Conservation (phyloP, 2,797 vertebrate genomes). For the Oreochromis grahami region DNA sequence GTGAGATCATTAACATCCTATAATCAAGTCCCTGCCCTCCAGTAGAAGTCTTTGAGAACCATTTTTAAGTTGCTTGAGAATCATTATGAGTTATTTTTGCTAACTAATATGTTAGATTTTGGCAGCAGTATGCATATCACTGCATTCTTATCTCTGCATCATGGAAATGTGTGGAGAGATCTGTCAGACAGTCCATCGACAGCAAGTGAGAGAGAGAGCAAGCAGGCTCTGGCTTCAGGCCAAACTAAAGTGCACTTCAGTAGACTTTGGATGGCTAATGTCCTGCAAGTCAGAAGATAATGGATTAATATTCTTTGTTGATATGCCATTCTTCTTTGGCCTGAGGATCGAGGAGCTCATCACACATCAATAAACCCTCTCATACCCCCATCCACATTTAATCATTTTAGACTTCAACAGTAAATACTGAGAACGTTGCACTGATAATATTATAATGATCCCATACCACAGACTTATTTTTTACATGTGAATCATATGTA, state of each 20-base stretch:
- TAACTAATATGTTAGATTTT: neutral
- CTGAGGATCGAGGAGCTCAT: neutral
- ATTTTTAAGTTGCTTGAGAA: neutral
- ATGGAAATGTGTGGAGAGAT: neutral
- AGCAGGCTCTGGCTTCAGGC: neutral
- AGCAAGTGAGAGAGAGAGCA: neutral
- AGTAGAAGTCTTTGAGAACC: neutral
- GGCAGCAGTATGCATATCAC: neutral
- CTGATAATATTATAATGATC: neutral
- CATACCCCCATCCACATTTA: neutral
- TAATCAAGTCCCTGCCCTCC: neutral
- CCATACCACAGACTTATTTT: neutral
- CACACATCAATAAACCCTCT: neutral
- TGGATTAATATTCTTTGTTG: neutral
- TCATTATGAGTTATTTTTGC: neutral
- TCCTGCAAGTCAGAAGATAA: neutral
- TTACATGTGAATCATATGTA: neutral
- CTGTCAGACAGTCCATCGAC: neutral
- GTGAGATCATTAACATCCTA: neutral
- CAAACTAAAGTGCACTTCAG: neutral
- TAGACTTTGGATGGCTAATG: neutral
- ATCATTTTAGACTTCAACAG: neutral
- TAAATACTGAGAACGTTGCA: neutral
- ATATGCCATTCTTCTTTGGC: neutral
- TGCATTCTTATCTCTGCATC: neutral